Evolutionary conservation across 1,140 invertebrate species (phyloP).

Genomic region (Eriocheir sinensis): DNA sequence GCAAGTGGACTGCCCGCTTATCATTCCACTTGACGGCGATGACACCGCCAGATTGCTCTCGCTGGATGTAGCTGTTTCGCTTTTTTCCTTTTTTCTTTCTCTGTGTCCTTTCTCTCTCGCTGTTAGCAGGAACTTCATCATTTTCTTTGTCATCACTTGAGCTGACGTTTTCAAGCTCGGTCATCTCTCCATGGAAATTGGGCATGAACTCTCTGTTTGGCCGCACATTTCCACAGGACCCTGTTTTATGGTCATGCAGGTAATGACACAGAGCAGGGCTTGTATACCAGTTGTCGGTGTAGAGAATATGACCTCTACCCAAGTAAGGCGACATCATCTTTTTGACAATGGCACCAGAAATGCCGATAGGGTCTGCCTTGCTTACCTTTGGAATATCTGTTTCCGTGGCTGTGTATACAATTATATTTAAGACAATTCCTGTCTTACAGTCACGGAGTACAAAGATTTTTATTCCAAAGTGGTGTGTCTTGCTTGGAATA

Average conservation of each 20-base stretch:
- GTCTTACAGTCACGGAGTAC: no score
- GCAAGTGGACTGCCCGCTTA: not conserved
- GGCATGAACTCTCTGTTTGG: not conserved
- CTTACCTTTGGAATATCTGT: no score
- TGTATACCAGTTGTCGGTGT: not conserved
- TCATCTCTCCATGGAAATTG: not conserved
- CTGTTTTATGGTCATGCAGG: not conserved
- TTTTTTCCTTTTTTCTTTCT: no score
- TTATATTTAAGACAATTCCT: not conserved
- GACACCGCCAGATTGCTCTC: not conserved
- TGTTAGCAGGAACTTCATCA: no score
- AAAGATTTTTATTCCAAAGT: no score
- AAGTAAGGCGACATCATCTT: not conserved
- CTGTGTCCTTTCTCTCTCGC: no score
- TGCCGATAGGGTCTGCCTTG: not conserved
- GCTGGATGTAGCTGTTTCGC: no score
- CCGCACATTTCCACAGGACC: not conserved
- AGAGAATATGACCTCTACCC: not conserved
- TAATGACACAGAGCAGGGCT: not conserved
- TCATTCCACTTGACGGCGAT: not conserved
- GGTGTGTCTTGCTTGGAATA: no score
- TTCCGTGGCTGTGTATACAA: no score
- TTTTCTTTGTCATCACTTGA: no score
- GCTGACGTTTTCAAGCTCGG: no score
- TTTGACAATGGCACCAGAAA: conserved; percentile 29